A percentile compares a stretch with the other conserved stretches of the same genome.
Evolutionary conservation across 2,888 invertebrate genomes (phyloP).

Genomic region (Scaptomyza flava): DNA sequence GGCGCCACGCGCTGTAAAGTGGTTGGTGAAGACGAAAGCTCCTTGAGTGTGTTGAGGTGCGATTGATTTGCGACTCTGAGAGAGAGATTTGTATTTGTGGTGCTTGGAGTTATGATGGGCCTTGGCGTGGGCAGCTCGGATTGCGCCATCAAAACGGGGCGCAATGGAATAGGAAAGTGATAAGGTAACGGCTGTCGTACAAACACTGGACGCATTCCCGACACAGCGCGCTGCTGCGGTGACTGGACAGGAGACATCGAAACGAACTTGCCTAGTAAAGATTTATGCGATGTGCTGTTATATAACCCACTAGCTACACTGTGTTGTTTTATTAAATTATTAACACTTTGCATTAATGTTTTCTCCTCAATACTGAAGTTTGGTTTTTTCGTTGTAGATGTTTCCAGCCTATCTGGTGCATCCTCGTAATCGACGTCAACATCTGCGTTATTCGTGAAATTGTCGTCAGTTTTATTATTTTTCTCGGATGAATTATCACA

Average conservation of each 20-base stretch:
- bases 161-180: constrained; percentile 77
- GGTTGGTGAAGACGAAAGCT: neutral
- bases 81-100: neutral
- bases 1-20: constrained; percentile 45
- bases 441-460: constrained; percentile 36
- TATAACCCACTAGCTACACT: constrained; percentile 53
- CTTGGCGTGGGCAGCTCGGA: neutral
- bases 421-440: constrained; percentile 38
- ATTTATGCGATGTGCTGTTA: constrained; percentile 17
- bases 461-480: constrained; percentile 38
- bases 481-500: constrained; percentile 8
- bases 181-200: constrained; percentile 68
- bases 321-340: constrained; percentile 68
- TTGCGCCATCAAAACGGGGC: constrained; percentile 30
- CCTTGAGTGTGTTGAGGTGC: constrained; percentile 74
- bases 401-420: constrained; percentile 3
- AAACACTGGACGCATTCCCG: constrained; percentile 41
- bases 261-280: constrained; percentile 30
- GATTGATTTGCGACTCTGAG: constrained; percentile 13
- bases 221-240: neutral
- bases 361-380: neutral
- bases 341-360: constrained; percentile 62
- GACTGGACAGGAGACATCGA: constrained; percentile 34
- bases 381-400: constrained; percentile 15
- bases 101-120: constrained; percentile 1